These are phyloP conservation scores for Telenomus remus DNA, from an alignment of 1,140 invertebrate species.

Conservation along the genomic window DNA sequence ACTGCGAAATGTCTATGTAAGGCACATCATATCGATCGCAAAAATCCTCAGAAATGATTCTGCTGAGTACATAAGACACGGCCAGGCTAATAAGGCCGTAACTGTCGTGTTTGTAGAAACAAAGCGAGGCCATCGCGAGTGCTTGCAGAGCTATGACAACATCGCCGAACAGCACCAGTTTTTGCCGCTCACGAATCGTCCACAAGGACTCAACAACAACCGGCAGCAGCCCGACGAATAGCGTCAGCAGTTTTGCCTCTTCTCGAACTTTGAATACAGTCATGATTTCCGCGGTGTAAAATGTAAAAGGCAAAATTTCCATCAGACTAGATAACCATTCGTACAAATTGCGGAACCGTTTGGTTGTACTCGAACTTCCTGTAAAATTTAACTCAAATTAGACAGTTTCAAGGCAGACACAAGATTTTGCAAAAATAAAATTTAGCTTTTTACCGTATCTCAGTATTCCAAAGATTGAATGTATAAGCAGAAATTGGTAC, in stretches of 20 bases:
- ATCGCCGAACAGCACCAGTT: slow-evolving; percentile 58
- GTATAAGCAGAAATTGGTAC: slow-evolving; percentile 67
- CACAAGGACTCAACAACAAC: slow-evolving; percentile 62
- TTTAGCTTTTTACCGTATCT: slow-evolving; percentile 70
- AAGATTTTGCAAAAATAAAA: too few relatives aligned
- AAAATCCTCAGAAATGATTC: slow-evolving; percentile 69
- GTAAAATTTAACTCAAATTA: slow-evolving; percentile 2
- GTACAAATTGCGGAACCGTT: slow-evolving; percentile 68
- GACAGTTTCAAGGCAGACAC: too few relatives aligned
- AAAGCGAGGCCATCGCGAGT: slow-evolving; percentile 59
- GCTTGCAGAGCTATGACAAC: slow-evolving; percentile 61
- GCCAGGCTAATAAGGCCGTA: slow-evolving; percentile 69
- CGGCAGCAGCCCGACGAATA: slow-evolving; percentile 63
- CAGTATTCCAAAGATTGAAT: slow-evolving; percentile 68
- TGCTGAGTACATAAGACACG: slow-evolving; percentile 64
- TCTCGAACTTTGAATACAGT: slow-evolving; percentile 59
- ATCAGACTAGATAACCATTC: slow-evolving; percentile 66
- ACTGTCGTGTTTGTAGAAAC: slow-evolving; percentile 58
- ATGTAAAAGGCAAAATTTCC: slow-evolving; percentile 67
- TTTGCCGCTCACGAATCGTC: slow-evolving; percentile 61
- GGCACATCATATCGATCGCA: slow-evolving; percentile 71
- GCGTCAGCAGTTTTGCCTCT: slow-evolving; percentile 58
- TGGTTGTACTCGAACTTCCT: slow-evolving; percentile 63
- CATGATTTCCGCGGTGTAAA: slow-evolving; percentile 69
- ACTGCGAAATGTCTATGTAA: slow-evolving; percentile 68